A percentile compares a stretch with the other conserved stretches of the same genome.
These are phyloP conservation scores for Panzeria rudis DNA, from an alignment of 2,888 invertebrate species.

Conservation along the genomic window DNA sequence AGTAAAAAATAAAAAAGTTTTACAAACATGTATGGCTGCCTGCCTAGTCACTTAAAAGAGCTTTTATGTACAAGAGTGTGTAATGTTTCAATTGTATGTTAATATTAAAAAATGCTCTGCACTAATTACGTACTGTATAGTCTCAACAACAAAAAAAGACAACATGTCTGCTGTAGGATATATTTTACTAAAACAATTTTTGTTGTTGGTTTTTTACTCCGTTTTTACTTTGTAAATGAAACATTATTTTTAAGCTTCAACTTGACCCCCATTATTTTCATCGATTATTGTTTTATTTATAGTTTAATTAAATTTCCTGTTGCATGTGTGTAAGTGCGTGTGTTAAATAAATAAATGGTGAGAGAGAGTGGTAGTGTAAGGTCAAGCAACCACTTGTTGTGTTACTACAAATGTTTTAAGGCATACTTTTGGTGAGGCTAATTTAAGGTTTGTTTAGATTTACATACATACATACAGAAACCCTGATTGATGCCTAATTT, in stretches of 20 bases:
- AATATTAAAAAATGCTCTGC: background rate
- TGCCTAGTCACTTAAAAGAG: background rate
- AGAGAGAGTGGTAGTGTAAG: background rate
- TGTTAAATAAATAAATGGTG: background rate
- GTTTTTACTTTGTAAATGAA: background rate
- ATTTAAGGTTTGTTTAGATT: background rate
- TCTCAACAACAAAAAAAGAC: background rate
- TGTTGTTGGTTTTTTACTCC: background rate
- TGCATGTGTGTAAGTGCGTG: background rate
- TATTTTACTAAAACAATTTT: background rate
- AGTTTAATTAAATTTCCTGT: constrained; percentile 2
- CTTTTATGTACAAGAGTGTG: background rate
- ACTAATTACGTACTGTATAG: background rate
- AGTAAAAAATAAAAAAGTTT: background rate
- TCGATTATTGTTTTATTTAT: constrained; percentile 58
- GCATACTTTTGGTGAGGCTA: background rate
- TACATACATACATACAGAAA: no score
- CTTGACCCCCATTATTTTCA: constrained; percentile 46
- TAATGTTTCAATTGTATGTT: background rate
- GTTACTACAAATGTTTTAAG: background rate
- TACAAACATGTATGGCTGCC: background rate
- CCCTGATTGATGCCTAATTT: no score
- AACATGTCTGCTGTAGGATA: background rate
- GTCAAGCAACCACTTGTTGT: constrained; percentile 49
- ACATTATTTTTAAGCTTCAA: constrained; percentile 47